phyloP scores from a whole-genome alignment of 1,140 invertebrate genomes.

The Lepidurus couesii region DNA sequence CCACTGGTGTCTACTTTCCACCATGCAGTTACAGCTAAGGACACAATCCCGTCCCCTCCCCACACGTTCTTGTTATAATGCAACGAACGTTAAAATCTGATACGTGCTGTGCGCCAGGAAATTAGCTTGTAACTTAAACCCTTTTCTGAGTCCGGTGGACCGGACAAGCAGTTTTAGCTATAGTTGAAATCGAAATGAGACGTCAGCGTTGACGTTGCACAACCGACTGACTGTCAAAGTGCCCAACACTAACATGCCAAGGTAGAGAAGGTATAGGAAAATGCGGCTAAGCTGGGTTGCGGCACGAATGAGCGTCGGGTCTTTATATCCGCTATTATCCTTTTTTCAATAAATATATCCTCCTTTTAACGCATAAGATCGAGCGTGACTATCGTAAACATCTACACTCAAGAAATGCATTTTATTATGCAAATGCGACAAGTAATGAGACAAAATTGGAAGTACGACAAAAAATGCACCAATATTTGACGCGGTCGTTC shows the following conservation, averaged over 20 bases:
- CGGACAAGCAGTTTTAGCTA: not conserved
- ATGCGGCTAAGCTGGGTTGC: not conserved
- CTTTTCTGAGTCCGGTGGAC: not conserved
- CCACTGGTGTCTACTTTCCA: not conserved
- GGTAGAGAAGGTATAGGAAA: not conserved
- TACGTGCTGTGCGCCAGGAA: not conserved
- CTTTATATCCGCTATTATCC: too few relatives aligned
- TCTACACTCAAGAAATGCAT: too few relatives aligned
- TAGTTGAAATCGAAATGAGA: not conserved
- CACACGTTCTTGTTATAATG: not conserved
- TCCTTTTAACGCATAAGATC: too few relatives aligned
- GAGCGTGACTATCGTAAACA: too few relatives aligned
- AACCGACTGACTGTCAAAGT: conserved; percentile 13
- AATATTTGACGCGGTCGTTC: too few relatives aligned
- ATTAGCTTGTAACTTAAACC: conserved; percentile 2
- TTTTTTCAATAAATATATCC: too few relatives aligned
- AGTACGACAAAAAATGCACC: too few relatives aligned
- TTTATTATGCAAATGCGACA: too few relatives aligned
- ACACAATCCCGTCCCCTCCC: not conserved
- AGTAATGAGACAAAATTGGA: too few relatives aligned
- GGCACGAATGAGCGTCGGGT: too few relatives aligned
- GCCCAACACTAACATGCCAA: not conserved
- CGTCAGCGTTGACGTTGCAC: conserved; percentile 20
- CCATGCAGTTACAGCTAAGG: not conserved
- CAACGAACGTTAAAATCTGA: not conserved